Percentiles rank a stretch among this genome's conserved stretches.
Evolutionary conservation across 2,888 invertebrate species (phyloP).

Genomic region (Stomorhina lunata): DNA sequence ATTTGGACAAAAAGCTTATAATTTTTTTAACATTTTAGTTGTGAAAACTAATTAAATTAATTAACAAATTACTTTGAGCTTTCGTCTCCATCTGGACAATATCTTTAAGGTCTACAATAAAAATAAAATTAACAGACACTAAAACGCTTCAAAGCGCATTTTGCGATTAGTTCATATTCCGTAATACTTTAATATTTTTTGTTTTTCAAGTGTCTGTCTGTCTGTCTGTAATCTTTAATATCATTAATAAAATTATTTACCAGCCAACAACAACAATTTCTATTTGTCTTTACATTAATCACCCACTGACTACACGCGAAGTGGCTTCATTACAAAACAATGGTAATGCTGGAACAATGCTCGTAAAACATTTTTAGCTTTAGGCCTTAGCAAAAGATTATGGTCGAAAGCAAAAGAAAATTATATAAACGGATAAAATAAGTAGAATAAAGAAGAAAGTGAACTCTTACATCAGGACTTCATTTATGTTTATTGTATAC

Average conservation of each 20-base stretch:
- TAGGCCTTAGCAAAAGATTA: conserved; percentile 38
- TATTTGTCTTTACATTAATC: background rate
- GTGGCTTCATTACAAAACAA: conserved; percentile 19
- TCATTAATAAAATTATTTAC: background rate
- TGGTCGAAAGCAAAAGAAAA: conserved; percentile 11
- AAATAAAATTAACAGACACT: too few species aligned
- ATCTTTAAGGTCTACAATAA: too few species aligned
- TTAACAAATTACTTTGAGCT: too few species aligned
- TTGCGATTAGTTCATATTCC: too few species aligned
- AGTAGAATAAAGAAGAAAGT: background rate
- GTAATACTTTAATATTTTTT: too few species aligned
- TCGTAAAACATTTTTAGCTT: conserved; percentile 48
- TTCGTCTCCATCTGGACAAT: too few species aligned
- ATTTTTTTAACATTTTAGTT: too few species aligned
- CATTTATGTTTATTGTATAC: conserved; percentile 15
- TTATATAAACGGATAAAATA: background rate
- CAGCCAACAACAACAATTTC: conserved; percentile 12
- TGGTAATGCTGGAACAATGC: conserved; percentile 24
- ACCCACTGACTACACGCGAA: conserved; percentile 1
- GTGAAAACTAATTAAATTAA: too few species aligned
- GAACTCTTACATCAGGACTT: conserved; percentile 23
- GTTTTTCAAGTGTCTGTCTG: background rate
- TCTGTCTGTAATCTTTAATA: background rate
- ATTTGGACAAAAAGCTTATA: too few species aligned
- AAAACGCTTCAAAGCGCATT: too few species aligned